phyloP scores from a whole-genome alignment of 1,140 invertebrate species.

The Aphelinus atriplicis region DNA sequence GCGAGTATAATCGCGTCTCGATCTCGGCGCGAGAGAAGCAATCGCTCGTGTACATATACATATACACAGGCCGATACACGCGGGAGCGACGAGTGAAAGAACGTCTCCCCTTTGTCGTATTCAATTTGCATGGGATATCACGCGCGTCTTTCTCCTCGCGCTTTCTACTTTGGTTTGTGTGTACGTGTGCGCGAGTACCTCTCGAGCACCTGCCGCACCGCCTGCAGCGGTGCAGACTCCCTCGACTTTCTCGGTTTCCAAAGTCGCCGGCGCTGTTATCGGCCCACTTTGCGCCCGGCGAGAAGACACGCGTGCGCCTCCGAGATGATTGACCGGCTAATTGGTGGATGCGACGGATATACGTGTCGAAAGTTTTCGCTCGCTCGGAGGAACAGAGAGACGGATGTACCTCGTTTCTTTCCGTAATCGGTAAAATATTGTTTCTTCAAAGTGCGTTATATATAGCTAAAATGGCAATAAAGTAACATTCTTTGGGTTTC shows the following conservation, averaged over 20 bases:
- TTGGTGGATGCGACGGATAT: too few relatives aligned
- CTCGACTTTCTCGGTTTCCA: slow-evolving; percentile 1
- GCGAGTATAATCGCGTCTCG: too few relatives aligned
- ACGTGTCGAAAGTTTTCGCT: too few relatives aligned
- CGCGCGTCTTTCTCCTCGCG: slow-evolving; percentile 2
- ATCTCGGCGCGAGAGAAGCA: neutral
- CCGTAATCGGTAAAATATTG: too few relatives aligned
- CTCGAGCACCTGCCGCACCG: neutral
- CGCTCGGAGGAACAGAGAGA: too few relatives aligned
- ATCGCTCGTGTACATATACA: neutral
- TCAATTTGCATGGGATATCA: neutral
- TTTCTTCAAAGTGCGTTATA: too few relatives aligned
- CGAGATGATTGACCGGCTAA: too few relatives aligned
- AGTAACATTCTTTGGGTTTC: too few relatives aligned
- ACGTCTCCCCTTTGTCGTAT: slow-evolving; percentile 2
- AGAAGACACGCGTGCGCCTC: too few relatives aligned
- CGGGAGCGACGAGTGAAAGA: neutral
- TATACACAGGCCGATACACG: too few relatives aligned
- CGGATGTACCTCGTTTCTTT: too few relatives aligned
- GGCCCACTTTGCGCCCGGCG: slow-evolving; percentile 1
- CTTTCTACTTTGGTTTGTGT: neutral
- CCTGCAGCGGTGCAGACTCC: neutral
- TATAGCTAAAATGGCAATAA: too few relatives aligned
- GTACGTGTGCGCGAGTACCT: neutral
- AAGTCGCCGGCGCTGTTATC: neutral